Evolutionary conservation across 2,113 vertebrate genomes (phyloP).

Genomic region (Daphoenositta chrysoptera): DNA sequence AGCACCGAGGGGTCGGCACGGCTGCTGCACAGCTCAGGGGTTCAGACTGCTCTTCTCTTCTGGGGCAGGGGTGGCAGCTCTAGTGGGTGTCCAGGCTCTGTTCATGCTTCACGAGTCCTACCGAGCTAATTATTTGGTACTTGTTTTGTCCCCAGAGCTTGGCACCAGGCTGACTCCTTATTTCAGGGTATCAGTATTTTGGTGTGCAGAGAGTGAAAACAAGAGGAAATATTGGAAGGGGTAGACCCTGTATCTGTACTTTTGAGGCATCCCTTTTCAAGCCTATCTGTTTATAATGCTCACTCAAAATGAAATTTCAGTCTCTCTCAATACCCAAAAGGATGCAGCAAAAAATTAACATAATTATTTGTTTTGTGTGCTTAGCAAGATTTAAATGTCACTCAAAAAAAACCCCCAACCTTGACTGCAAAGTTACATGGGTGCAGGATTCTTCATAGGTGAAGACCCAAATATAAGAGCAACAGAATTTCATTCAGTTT

Average conservation of each 20-base stretch:
- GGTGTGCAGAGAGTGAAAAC: background rate
- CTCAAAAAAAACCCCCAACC: background rate
- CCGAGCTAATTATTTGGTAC: background rate
- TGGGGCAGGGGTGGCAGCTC: background rate
- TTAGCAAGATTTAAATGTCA: background rate
- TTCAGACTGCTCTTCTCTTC: background rate
- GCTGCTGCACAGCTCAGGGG: rapidly evolving
- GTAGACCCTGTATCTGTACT: background rate
- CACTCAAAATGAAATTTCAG: background rate
- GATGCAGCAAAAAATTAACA: background rate
- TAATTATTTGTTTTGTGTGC: background rate
- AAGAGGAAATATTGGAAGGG: background rate
- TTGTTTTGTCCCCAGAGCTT: background rate
- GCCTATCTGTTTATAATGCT: background rate
- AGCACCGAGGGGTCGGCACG: rapidly evolving
- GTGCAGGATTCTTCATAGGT: background rate
- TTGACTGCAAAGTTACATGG: background rate
- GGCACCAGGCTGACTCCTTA: rapidly evolving
- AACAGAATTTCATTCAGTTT: background rate
- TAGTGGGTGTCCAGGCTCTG: rapidly evolving
- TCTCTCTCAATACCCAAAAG: background rate
- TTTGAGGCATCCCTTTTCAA: background rate
- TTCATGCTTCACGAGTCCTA: rapidly evolving
- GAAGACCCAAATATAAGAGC: background rate
- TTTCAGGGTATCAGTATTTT: background rate